Conservation (phyloP, 2,888 invertebrate species). For the Tridacna gigas region DNA sequence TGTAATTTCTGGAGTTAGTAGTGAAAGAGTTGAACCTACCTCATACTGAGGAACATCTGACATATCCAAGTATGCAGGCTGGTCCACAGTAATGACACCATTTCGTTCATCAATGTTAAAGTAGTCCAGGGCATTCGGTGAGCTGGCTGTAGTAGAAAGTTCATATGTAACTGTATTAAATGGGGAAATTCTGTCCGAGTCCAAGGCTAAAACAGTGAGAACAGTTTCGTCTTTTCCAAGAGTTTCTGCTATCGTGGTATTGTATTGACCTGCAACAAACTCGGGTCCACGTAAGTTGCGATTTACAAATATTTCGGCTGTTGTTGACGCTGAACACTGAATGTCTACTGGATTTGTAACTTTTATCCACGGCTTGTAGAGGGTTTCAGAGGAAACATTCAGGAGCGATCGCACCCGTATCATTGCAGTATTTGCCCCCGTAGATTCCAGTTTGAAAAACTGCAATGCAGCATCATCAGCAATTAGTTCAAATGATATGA, state of each 20-base stretch:
- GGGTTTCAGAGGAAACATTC: constrained; percentile 11
- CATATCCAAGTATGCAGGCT: not conserved
- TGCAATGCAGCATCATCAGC: constrained; percentile 21
- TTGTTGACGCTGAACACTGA: constrained; percentile 87
- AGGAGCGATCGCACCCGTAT: constrained; percentile 32
- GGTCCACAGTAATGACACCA: not conserved
- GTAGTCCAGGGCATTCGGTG: constrained; percentile 1
- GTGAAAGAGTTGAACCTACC: constrained; percentile 8
- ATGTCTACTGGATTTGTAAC: constrained; percentile 88
- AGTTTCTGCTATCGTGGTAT: constrained; percentile 71
- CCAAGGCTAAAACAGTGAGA: constrained; percentile 70
- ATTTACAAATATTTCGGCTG: constrained; percentile 68
- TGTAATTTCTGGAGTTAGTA: too few species aligned
- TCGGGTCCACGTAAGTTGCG: constrained; percentile 62
- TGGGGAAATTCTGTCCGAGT: constrained; percentile 68
- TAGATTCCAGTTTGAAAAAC: constrained; percentile 39
- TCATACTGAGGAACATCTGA: constrained; percentile 10
- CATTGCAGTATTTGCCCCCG: constrained; percentile 12
- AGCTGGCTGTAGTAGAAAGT: not conserved
- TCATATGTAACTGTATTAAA: not conserved
- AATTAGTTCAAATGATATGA: constrained; percentile 42
- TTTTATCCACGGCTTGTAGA: constrained; percentile 38
- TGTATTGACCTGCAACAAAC: constrained; percentile 62
- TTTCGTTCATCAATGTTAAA: constrained; percentile 1
- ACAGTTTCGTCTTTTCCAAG: constrained; percentile 55